Evolutionary conservation across 1,140 invertebrate species (phyloP).

Genomic region (Caenorhabditis latens): DNA sequence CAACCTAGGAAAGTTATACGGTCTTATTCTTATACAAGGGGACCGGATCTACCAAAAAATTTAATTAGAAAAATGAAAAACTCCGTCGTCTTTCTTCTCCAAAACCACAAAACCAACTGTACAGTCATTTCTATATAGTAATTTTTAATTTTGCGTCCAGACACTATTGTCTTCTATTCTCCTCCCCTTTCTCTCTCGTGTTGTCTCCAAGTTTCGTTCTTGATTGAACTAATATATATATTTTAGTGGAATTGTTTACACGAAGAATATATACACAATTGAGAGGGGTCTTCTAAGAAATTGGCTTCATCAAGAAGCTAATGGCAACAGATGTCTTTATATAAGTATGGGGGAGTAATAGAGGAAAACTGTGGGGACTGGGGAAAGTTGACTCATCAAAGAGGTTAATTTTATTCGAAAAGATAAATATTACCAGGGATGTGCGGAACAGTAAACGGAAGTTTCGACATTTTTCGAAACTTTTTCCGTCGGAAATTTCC

Average conservation of each 20-base stretch:
- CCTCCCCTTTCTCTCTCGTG: neutral
- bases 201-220: neutral
- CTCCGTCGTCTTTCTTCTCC: neutral
- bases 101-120: slow-evolving; percentile 8
- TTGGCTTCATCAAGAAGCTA: neutral
- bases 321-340: too few species aligned
- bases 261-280: too few species aligned
- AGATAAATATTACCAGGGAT: too few species aligned
- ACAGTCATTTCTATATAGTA: neutral
- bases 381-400: too few species aligned
- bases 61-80: neutral
- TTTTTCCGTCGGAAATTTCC: too few species aligned
- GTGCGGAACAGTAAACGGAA: too few species aligned
- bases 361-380: too few species aligned
- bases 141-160: neutral
- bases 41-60: neutral
- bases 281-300: neutral
- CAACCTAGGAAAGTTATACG: neutral
- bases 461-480: too few species aligned
- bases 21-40: too few species aligned
- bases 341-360: too few species aligned
- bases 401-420: too few species aligned
- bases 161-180: neutral
- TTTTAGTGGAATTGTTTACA: slow-evolving; percentile 18
- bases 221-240: slow-evolving; percentile 49